Conservation (phyloP, 1,140 invertebrate genomes). For the Leptopilina boulardi region DNA sequence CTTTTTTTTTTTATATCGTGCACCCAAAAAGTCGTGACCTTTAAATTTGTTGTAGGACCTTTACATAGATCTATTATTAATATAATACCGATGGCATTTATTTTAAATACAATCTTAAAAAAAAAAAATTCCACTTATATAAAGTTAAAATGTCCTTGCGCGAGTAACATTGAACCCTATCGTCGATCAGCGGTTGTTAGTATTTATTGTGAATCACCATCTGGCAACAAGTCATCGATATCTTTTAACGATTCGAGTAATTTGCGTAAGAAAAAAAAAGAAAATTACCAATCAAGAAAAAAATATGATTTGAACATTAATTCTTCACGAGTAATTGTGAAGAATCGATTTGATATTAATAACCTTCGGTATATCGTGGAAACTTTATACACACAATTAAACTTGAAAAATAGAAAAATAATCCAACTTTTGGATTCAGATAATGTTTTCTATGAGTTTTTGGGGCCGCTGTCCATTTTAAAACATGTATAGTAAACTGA, state of each 20-base stretch:
- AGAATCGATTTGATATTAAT: slow-evolving; percentile 11
- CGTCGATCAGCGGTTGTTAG: slow-evolving; percentile 35
- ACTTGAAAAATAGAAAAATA: slow-evolving; percentile 4
- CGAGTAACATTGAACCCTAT: slow-evolving; percentile 57
- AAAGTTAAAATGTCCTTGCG: slow-evolving; percentile 47
- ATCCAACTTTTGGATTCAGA: too few relatives aligned
- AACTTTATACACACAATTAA: background rate
- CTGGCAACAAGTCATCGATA: slow-evolving; percentile 28
- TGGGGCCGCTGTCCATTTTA: too few relatives aligned
- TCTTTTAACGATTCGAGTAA: slow-evolving; percentile 27
- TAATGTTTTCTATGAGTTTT: too few relatives aligned
- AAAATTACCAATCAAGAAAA: background rate
- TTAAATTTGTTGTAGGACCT: slow-evolving; percentile 46
- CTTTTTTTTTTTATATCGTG: too few relatives aligned
- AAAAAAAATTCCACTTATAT: background rate
- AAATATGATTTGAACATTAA: slow-evolving; percentile 53
- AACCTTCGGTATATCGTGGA: background rate
- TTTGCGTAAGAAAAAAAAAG: background rate
- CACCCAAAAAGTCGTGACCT: slow-evolving; percentile 41
- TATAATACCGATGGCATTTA: background rate
- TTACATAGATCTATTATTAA: slow-evolving; percentile 3
- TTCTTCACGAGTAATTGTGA: background rate
- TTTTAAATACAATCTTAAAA: background rate
- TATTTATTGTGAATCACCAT: slow-evolving; percentile 52
- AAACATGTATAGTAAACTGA: too few relatives aligned